These are phyloP conservation scores for Gymnogyps californianus DNA, from an alignment of 2,113 vertebrate species.

Conservation along the genomic window DNA sequence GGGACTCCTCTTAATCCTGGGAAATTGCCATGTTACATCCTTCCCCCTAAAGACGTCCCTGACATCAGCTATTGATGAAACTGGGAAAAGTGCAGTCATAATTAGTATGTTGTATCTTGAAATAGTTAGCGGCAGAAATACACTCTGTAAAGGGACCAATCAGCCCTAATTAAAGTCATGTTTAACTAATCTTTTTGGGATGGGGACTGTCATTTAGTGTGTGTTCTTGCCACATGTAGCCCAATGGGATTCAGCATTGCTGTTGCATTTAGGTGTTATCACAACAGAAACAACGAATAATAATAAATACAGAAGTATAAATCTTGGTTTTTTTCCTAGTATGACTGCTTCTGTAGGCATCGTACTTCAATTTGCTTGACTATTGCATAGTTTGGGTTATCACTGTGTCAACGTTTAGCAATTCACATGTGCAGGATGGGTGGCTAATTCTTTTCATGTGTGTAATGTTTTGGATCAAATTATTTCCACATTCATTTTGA, in stretches of 20 bases:
- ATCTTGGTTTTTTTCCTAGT: not conserved
- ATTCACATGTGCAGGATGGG: not conserved
- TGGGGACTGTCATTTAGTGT: not conserved
- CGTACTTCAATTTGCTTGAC: not conserved
- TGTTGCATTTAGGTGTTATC: not conserved
- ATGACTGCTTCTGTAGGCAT: not conserved
- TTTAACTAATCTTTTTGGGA: not conserved
- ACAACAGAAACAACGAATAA: not conserved
- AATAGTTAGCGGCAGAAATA: not conserved
- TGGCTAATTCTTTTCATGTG: not conserved
- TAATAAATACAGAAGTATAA: not conserved
- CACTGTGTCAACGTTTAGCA: not conserved
- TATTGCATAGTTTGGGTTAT: not conserved
- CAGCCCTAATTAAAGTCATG: not conserved
- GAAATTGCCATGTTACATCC: not conserved
- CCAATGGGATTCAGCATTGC: not conserved
- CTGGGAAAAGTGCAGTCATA: not conserved
- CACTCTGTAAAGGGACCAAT: not conserved
- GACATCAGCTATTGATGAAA: not conserved
- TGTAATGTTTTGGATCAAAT: slow-evolving; percentile 10
- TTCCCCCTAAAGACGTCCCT: not conserved
- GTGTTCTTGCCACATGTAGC: not conserved
- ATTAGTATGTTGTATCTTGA: not conserved
- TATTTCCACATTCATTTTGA: slow-evolving; percentile 14
- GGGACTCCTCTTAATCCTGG: not conserved